A percentile compares a stretch with the other conserved stretches of the same genome.
These are phyloP conservation scores for Cyprinus carpio DNA, from an alignment of 2,113 vertebrate genomes.

Conservation along the genomic window DNA sequence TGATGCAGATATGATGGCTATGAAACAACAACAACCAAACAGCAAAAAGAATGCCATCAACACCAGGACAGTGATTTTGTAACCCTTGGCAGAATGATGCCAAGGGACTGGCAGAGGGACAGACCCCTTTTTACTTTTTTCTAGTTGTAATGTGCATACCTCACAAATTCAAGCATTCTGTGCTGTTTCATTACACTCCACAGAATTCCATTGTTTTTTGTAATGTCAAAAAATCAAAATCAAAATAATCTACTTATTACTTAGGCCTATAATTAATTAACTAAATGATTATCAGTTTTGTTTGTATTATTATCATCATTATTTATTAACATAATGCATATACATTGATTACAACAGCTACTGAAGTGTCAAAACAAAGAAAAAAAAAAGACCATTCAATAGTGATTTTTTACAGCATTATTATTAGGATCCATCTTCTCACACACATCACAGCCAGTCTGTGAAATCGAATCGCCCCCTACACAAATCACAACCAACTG, in stretches of 20 bases:
- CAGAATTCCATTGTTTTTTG: neutral
- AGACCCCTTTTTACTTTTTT: neutral
- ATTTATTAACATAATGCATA: neutral
- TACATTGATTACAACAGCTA: neutral
- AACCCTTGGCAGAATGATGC: neutral
- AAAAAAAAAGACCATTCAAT: slow-evolving; percentile 14
- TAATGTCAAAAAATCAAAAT: too few species aligned
- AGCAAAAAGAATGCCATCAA: neutral
- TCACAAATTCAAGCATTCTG: neutral
- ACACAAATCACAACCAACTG: slow-evolving; percentile 49
- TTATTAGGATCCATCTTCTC: slow-evolving; percentile 32
- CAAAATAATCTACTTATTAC: neutral
- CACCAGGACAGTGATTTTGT: neutral
- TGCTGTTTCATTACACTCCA: neutral
- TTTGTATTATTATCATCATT: neutral
- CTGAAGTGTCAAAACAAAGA: neutral
- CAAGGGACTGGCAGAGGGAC: neutral
- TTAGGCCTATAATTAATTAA: neutral
- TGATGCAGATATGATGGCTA: neutral
- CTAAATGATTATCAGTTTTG: neutral
- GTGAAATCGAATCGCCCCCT: slow-evolving; percentile 50
- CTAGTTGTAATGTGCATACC: neutral
- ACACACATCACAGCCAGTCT: slow-evolving; percentile 48
- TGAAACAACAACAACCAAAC: neutral
- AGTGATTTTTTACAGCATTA: slow-evolving; percentile 21